These are phyloP conservation scores for Drosophila repletoides DNA, from an alignment of 1,140 invertebrate species.

Conservation along the genomic window DNA sequence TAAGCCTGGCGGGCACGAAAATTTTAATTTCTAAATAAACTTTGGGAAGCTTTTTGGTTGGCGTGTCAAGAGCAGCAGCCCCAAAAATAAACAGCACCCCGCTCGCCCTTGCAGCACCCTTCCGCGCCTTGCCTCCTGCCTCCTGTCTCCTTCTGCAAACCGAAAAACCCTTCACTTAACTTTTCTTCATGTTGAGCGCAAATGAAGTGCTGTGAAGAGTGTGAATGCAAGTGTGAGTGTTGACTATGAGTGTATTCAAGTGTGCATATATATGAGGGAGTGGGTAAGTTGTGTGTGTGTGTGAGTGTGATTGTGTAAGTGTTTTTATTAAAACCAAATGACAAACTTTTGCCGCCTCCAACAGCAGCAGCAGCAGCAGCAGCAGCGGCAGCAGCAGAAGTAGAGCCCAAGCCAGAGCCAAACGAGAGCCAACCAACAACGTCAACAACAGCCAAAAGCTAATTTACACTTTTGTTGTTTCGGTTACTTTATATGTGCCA, in stretches of 20 bases:
- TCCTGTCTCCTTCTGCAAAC: slow-evolving; percentile 18
- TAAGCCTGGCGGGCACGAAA: slow-evolving; percentile 31
- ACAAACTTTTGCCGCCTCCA: slow-evolving; percentile 69
- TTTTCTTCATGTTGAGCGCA: slow-evolving; percentile 56
- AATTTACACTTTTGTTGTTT: slow-evolving; percentile 80
- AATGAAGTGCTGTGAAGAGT: slow-evolving; percentile 72
- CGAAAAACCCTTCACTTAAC: slow-evolving; percentile 69
- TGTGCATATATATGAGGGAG: slow-evolving; percentile 8
- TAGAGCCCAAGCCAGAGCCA: slow-evolving; percentile 33
- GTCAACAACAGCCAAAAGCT: slow-evolving; percentile 79
- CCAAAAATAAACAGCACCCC: slow-evolving; percentile 32
- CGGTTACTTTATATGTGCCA: slow-evolving; percentile 65
- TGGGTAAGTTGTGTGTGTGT: slow-evolving; percentile 31
- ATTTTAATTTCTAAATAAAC: slow-evolving; percentile 78
- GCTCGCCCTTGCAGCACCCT: neutral
- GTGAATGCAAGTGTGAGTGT: slow-evolving; percentile 31
- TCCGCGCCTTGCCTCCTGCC: neutral
- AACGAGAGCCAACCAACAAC: slow-evolving; percentile 54
- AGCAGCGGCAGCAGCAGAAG: neutral
- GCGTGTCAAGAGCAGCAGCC: slow-evolving; percentile 61
- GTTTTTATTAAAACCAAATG: slow-evolving; percentile 80
- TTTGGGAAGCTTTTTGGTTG: slow-evolving; percentile 49
- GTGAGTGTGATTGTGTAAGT: slow-evolving; percentile 64
- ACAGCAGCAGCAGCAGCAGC: slow-evolving; percentile 18
- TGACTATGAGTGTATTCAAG: slow-evolving; percentile 16